These are phyloP conservation scores for Romanogobio albipinnatus DNA, from an alignment of 2,113 vertebrate species.

Conservation along the genomic window DNA sequence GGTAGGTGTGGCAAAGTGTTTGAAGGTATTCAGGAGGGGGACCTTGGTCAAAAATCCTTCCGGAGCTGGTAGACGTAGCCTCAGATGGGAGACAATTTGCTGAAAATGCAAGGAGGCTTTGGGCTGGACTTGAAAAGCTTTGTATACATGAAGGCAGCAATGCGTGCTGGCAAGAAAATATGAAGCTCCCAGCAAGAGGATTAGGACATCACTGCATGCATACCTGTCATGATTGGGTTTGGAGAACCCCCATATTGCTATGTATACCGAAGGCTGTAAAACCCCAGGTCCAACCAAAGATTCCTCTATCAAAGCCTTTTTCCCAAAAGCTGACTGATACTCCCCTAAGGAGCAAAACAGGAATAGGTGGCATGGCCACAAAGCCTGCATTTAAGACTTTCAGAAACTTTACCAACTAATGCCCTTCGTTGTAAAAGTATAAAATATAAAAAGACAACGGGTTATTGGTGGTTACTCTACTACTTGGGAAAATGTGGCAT, in stretches of 20 bases:
- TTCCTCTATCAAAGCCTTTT: conserved; percentile 86
- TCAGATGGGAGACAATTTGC: conserved; percentile 84
- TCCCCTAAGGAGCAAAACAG: conserved; percentile 78
- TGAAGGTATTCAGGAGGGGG: conserved; percentile 77
- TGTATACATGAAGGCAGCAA: conserved; percentile 70
- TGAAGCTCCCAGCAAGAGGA: conserved; percentile 81
- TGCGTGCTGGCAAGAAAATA: conserved; percentile 76
- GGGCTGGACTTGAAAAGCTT: conserved; percentile 66
- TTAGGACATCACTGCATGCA: conserved; percentile 88
- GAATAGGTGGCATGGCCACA: conserved; percentile 23
- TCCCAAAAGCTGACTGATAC: conserved; percentile 77
- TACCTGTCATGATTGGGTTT: conserved; percentile 70
- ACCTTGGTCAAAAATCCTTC: conserved; percentile 99
- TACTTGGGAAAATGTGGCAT: conserved; percentile 7
- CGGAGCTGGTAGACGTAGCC: conserved; percentile 85
- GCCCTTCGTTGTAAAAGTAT: conserved; percentile 39
- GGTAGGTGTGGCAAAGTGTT: conserved; percentile 99
- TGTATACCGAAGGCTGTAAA: conserved; percentile 58
- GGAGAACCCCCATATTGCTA: conserved; percentile 64
- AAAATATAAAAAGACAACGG: conserved; percentile 21
- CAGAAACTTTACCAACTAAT: conserved; percentile 5
- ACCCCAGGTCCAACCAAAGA: conserved; percentile 73
- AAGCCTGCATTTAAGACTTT: conserved; percentile 23
- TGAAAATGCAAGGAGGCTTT: conserved; percentile 62
- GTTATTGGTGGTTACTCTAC: background rate